phyloP scores from a whole-genome alignment of 2,888 invertebrate genomes.

The Gibbula magus region DNA sequence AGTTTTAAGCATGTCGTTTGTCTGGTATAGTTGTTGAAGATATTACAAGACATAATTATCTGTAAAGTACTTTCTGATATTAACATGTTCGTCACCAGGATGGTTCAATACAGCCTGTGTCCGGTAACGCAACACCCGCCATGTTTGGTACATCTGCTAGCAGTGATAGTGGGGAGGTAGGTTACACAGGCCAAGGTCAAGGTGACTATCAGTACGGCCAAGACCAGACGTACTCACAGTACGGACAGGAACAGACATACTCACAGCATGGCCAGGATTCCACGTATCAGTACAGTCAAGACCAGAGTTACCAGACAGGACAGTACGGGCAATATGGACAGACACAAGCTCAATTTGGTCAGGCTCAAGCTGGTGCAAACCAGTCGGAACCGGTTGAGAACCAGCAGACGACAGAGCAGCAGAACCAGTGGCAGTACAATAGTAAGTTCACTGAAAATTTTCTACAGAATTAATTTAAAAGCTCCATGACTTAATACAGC shows the following conservation, averaged over 20 bases:
- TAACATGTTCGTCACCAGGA: conserved; percentile 51
- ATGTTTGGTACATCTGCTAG: conserved; percentile 60
- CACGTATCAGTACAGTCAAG: conserved; percentile 1
- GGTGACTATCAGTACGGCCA: conserved; percentile 27
- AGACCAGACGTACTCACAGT: conserved; percentile 15
- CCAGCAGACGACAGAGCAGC: neutral
- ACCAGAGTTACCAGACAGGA: conserved; percentile 19
- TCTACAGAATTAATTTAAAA: too few species aligned
- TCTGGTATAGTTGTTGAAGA: too few species aligned
- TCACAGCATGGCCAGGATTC: conserved; percentile 26
- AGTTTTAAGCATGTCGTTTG: too few species aligned
- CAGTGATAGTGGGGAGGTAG: conserved; percentile 70
- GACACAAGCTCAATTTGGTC: conserved; percentile 14
- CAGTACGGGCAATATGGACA: conserved; percentile 21
- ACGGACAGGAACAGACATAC: neutral
- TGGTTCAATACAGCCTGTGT: conserved; percentile 66
- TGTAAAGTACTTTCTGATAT: neutral
- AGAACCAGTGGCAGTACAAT: conserved; percentile 4
- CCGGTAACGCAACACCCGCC: conserved; percentile 64
- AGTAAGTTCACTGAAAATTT: too few species aligned
- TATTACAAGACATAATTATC: too few species aligned
- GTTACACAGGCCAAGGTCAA: conserved; percentile 44
- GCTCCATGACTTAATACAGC: too few species aligned
- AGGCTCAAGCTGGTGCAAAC: conserved; percentile 22
- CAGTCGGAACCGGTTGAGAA: conserved; percentile 32